Evolutionary conservation across 2,888 invertebrate species (phyloP), one percentile per base, ranked within the genome.

Genomic region (Biston betularia): DNA sequence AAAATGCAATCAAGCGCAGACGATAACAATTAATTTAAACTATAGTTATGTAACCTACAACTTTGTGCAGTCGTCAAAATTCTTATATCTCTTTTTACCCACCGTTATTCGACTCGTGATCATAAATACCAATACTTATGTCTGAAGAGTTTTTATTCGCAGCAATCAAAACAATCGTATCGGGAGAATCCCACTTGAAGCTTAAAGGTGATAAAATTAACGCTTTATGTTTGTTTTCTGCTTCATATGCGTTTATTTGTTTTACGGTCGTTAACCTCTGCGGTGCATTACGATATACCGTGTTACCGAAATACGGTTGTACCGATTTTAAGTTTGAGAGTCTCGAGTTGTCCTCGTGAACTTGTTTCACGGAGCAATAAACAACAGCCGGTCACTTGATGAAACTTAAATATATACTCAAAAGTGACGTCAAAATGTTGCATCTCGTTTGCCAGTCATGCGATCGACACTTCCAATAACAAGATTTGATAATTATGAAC

Each of bases 201-300:
- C 73, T 75, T 63, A 65, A 77, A 85, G 78, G 86, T 87, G 85
- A 86, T 86, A 88, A 87, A 86, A 86, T 89, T 88, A 86, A 81
- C 86, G 82, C 86, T 85, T 82, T 79, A 76, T 79, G 82, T 83
- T 75, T 80, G 72, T 70, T 74, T 72, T 71, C 68, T 72, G 68
- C 68, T 69, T 74, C 77, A 83, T 80, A 78, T 76, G 74, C 62
- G 71, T 82, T 79, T 82, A 80, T 86, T 87, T 86, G 83, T 73
- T 78, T 75, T 75, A 73, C 77, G 87, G 83, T 78, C 82, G 66
- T 79, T 81, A 60, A 85, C 82, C 75, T 71, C 69, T 58, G 63
- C 61, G 63, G 42, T 66, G 63, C 53, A 60, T 62, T 68, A 59
- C 45, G 63, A 59, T 59, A 63, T 63, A 49, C 46, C 24, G 42